phyloP scores from a whole-genome alignment of 2,888 invertebrate species.

The Drosophila formosana region DNA sequence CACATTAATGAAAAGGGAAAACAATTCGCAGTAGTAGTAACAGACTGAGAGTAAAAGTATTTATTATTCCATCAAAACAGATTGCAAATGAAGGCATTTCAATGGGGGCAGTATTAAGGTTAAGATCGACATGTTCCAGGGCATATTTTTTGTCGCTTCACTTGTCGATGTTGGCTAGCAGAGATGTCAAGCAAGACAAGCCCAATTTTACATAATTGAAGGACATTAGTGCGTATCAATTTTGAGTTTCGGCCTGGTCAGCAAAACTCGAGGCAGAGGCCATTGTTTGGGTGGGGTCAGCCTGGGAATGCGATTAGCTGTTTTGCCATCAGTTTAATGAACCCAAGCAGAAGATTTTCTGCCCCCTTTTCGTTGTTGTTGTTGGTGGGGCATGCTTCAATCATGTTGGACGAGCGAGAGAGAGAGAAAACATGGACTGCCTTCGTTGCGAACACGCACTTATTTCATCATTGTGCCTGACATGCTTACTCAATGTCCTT shows the following conservation, averaged over 20 bases:
- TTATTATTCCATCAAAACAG: background rate
- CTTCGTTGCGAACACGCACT: slow-evolving; percentile 47
- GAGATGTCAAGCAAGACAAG: slow-evolving; percentile 16
- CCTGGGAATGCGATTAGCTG: slow-evolving; percentile 54
- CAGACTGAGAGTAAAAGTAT: too few species aligned
- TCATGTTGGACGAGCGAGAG: background rate
- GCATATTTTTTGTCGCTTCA: background rate
- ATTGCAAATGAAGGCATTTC: background rate
- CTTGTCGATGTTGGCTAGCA: background rate
- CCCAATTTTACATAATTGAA: slow-evolving; percentile 59
- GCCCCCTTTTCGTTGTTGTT: background rate
- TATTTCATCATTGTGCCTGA: slow-evolving; percentile 62
- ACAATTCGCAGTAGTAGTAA: too few species aligned
- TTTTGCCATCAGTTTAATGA: slow-evolving; percentile 61
- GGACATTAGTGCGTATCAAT: slow-evolving; percentile 60
- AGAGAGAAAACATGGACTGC: background rate
- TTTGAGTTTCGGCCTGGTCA: slow-evolving; percentile 55
- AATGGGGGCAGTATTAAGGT: background rate
- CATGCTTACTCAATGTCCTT: slow-evolving; percentile 55
- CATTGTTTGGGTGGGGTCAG: background rate
- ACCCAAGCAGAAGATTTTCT: slow-evolving; percentile 60
- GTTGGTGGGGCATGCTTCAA: background rate
- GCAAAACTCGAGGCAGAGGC: slow-evolving; percentile 21
- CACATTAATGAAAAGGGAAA: too few species aligned
- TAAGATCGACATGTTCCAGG: too few species aligned